Percentiles rank a stretch among this genome's conserved stretches.
These are phyloP conservation scores for Brenthis ino DNA, from an alignment of 2,888 invertebrate species.

Conservation along the genomic window DNA sequence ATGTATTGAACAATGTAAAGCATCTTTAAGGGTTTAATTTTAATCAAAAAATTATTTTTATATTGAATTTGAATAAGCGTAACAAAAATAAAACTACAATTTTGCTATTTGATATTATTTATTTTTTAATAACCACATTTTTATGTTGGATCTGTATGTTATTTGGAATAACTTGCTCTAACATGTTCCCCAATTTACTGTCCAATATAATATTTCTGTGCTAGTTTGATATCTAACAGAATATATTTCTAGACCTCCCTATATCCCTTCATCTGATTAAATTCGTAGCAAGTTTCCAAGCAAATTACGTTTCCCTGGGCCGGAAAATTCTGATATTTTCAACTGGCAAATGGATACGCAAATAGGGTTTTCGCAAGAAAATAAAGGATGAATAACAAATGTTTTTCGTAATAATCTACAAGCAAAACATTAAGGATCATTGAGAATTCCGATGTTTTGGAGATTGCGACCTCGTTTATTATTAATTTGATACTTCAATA, in stretches of 20 bases:
- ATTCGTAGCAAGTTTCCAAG: slow-evolving; percentile 13
- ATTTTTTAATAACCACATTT: too few species aligned
- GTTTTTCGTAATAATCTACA: slow-evolving; percentile 4
- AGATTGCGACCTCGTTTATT: too few species aligned
- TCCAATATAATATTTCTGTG: background rate
- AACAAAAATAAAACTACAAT: too few species aligned
- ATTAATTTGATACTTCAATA: too few species aligned
- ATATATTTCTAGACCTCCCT: slow-evolving; percentile 14
- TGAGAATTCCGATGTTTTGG: too few species aligned
- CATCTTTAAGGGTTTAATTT: too few species aligned
- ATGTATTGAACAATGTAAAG: too few species aligned
- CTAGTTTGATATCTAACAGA: background rate
- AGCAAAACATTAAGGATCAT: background rate
- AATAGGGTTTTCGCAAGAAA: background rate
- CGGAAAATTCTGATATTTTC: slow-evolving; percentile 19
- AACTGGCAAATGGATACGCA: slow-evolving; percentile 12
- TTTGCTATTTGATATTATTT: too few species aligned
- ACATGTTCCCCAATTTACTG: background rate
- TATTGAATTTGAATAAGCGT: too few species aligned
- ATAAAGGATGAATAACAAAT: slow-evolving; percentile 16
- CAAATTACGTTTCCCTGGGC: slow-evolving; percentile 12
- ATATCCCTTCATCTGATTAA: slow-evolving; percentile 20
- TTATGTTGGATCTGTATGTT: too few species aligned
- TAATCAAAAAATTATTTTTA: too few species aligned
- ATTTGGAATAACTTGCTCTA: background rate